Percentiles rank a stretch among this genome's conserved stretches.
Evolutionary conservation across 2,888 invertebrate species (phyloP).

Genomic region (Heteromurus nitidus): DNA sequence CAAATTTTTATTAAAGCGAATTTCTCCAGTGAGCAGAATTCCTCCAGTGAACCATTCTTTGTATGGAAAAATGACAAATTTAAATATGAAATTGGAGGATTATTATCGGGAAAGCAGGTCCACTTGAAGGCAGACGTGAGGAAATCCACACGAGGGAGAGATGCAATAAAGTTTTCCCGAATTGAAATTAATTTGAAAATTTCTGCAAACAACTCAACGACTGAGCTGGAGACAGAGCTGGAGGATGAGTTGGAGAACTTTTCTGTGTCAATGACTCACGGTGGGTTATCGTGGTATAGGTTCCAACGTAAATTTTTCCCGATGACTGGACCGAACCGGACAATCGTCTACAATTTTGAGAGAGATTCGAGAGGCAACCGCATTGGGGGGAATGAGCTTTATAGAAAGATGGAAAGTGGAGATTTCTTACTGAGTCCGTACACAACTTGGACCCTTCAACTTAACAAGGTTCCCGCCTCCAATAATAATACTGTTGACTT

Average conservation of each 20-base stretch:
- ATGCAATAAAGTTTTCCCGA: conserved; percentile 43
- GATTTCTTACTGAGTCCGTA: conserved; percentile 46
- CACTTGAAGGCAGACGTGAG: conserved; percentile 24
- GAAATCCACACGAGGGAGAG: neutral
- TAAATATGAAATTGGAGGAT: neutral
- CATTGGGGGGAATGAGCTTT: conserved; percentile 14
- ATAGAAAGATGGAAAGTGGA: conserved; percentile 42
- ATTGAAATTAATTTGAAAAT: conserved; percentile 44
- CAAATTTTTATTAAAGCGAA: neutral
- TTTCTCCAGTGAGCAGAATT: conserved; percentile 11
- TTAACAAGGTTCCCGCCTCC: neutral
- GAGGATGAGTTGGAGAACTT: neutral
- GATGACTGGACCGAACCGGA: conserved; percentile 3
- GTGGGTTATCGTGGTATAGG: conserved; percentile 34
- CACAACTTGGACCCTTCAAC: conserved; percentile 43
- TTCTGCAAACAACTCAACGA: neutral
- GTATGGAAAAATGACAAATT: conserved; percentile 34
- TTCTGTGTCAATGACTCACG: conserved; percentile 44
- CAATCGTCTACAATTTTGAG: conserved; percentile 35
- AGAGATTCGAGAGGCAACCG: conserved; percentile 20
- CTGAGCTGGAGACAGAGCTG: conserved; percentile 12
- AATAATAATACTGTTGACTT: neutral
- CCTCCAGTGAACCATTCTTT: conserved; percentile 39
- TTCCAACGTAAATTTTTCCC: conserved; percentile 9
- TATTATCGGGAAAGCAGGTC: conserved; percentile 22